phyloP scores from a whole-genome alignment of 92 coral and sea anemone genomes.

The Metridium senile region DNA sequence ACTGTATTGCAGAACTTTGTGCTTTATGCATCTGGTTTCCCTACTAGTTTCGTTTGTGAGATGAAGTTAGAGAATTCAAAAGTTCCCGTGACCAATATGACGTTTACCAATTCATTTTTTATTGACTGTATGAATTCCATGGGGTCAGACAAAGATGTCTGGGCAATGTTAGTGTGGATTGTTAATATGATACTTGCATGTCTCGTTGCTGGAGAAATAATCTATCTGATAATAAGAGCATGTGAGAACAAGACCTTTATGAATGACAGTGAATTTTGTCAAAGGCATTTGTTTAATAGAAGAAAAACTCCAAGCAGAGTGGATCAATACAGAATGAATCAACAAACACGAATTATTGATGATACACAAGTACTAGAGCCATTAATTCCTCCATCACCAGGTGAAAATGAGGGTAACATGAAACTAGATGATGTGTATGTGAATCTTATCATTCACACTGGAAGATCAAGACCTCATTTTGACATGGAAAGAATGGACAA shows the following conservation, averaged over 20 bases:
- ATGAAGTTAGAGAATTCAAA: slow-evolving; percentile 3
- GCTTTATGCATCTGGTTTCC: slow-evolving; percentile 41
- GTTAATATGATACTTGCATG: slow-evolving; percentile 19
- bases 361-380: slow-evolving; percentile 43
- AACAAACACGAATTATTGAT: background rate
- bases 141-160: slow-evolving; percentile 41
- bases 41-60: slow-evolving; percentile 25
- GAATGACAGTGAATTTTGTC: slow-evolving; percentile 41
- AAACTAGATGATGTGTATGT: slow-evolving; percentile 37
- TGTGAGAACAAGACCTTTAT: slow-evolving; percentile 5
- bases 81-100: background rate
- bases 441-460: slow-evolving; percentile 46
- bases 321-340: background rate
- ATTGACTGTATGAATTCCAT: slow-evolving; percentile 44
- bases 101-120: slow-evolving; percentile 1
- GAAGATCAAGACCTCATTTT: slow-evolving; percentile 31
- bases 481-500: slow-evolving; percentile 23
- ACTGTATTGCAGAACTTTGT: slow-evolving; percentile 18
- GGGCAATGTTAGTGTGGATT: slow-evolving; percentile 7
- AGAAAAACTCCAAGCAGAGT: slow-evolving; percentile 9
- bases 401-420: background rate
- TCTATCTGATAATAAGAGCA: slow-evolving; percentile 23
- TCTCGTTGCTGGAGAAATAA: slow-evolving; percentile 34
- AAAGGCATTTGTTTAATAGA: slow-evolving; percentile 37
- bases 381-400: slow-evolving; percentile 18